Evolutionary conservation across 2,888 invertebrate genomes (phyloP).

Genomic region (Drosophila diplacantha): DNA sequence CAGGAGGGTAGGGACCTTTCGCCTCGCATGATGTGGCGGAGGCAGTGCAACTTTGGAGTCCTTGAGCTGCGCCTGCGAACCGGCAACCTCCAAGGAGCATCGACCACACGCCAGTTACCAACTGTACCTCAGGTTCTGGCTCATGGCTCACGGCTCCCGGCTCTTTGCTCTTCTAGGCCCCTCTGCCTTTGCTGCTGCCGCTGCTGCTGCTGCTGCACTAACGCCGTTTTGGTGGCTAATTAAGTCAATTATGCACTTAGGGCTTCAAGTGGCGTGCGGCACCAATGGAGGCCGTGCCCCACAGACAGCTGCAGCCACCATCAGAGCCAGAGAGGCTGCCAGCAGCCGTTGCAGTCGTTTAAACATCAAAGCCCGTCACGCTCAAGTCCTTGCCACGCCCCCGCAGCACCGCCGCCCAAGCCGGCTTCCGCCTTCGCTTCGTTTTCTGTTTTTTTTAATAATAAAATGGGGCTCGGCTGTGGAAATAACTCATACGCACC

Average conservation of each 20-base stretch:
- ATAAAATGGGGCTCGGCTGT: conserved; percentile 60
- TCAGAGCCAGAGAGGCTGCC: conserved; percentile 2
- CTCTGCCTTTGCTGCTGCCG: conserved; percentile 10
- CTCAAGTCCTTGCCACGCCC: conserved; percentile 38
- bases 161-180: conserved; percentile 1
- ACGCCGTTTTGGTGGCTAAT: conserved; percentile 68
- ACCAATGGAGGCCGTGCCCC: conserved; percentile 40
- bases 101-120: conserved; percentile 32
- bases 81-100: conserved; percentile 51
- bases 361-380: conserved; percentile 69
- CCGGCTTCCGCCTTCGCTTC: conserved; percentile 26
- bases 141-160: conserved; percentile 2
- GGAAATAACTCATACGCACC: conserved; percentile 71
- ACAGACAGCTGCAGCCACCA: conserved; percentile 24
- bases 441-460: conserved; percentile 51
- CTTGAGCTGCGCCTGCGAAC: conserved; percentile 55
- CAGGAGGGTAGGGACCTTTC: not conserved
- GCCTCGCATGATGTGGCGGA: conserved; percentile 13
- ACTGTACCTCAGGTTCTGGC: conserved; percentile 32
- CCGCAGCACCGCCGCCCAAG: conserved; percentile 6
- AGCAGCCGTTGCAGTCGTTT: conserved; percentile 61
- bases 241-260: conserved; percentile 70
- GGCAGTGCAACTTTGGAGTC: conserved; percentile 51
- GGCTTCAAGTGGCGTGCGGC: conserved; percentile 66
- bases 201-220: conserved; percentile 39